Evolutionary conservation across 2,888 invertebrate genomes (phyloP), one percentile per base, ranked within the genome.

Genomic region (Caenorhabditis zanzibari): DNA sequence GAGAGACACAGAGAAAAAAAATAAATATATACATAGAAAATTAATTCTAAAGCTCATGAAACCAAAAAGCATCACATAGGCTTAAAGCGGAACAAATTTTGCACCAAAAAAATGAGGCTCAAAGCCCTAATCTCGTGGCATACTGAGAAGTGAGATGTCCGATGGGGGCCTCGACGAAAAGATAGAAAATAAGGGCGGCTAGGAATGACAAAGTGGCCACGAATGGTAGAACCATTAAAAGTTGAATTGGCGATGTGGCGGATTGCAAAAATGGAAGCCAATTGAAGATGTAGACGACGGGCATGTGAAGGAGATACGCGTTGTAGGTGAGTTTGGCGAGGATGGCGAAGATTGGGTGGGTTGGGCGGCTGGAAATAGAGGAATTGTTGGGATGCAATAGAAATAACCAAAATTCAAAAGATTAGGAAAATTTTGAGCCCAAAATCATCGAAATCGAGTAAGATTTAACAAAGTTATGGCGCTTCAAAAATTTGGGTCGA

Each of bases 261-360:
- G 85, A 54, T 75, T 91, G 91, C 6, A 91, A 85, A 69, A 86
- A 88, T n/a, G 82, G 75, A 0, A 90, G 79, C 72, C 86, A 80
- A 75, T 90, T 91, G 87, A 91, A 90, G 64, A 90, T 75, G 85
- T 90, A 91, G 66, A 91, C 89, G 54, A 90, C 85, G 22, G 91
- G 91, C 91, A 91, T 91, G 81, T 91, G 91, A 4, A 90, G 84
- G 9, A 91, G 88, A 68, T 90, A 91, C 19, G 88, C 90, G 64
- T 87, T 86, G 88, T 89, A 91, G 63, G 90, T 90, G 59, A 91
- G 88, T 47, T 87, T 86, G 38, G 90, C 90, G 26, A 90, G 74
- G 14, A 90, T 84, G 1, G 89, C 76, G 89, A 90, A 91, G 38
- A 83, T 69, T 19, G 74, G 79, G 47, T 76, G 52, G 16, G 88